Conservation (phyloP, 2,113 vertebrate genomes). For the Prinia subflava region DNA sequence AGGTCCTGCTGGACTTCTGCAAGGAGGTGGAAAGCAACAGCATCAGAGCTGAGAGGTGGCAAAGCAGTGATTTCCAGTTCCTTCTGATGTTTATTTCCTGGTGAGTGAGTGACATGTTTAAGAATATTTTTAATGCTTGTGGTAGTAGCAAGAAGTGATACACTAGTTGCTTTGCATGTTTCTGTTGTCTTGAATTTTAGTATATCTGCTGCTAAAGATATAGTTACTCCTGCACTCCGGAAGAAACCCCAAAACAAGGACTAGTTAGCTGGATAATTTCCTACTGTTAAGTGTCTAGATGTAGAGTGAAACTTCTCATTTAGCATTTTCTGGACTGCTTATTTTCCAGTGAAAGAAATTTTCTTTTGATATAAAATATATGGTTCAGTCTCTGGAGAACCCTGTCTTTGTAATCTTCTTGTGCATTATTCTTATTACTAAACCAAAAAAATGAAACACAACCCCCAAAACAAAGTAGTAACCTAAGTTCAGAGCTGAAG, state of each 20-base stretch:
- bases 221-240: neutral
- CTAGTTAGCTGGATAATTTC: neutral
- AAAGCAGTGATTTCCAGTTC: neutral
- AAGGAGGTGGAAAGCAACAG: neutral
- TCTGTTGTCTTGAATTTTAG: neutral
- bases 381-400: neutral
- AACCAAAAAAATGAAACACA: neutral
- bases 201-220: neutral
- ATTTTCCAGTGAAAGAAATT: neutral
- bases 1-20: neutral
- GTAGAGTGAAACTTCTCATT: neutral
- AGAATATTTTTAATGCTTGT: neutral
- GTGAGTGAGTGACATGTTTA: constrained; percentile 26
- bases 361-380: neutral
- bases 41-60: neutral
- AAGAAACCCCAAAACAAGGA: neutral
- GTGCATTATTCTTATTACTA: neutral
- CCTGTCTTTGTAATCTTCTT: neutral
- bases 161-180: neutral
- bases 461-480: neutral
- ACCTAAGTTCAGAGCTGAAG: neutral
- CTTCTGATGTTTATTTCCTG: constrained; percentile 40
- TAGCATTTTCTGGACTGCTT: neutral
- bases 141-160: neutral
- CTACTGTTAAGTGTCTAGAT: neutral